phyloP scores from a whole-genome alignment of 2,888 invertebrate species.

The Catocala nupta region DNA sequence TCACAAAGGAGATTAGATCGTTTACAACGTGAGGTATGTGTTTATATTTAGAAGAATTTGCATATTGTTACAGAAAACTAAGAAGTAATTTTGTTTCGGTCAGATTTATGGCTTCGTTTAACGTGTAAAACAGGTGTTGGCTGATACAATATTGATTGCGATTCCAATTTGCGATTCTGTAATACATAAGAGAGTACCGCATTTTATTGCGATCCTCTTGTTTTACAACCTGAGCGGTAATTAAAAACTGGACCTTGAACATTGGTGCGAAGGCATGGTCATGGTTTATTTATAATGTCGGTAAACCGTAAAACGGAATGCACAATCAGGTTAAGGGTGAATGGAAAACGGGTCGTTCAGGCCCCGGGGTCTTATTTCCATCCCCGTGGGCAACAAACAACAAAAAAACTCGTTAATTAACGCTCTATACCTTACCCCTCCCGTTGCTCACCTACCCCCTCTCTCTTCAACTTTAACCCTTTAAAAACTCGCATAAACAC shows the following conservation, averaged over 20 bases:
- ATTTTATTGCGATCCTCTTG: slow-evolving; percentile 44
- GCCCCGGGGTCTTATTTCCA: slow-evolving; percentile 43
- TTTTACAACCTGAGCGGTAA: slow-evolving; percentile 43
- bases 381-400: slow-evolving; percentile 41
- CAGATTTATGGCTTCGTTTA: slow-evolving; percentile 26
- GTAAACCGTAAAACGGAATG: slow-evolving; percentile 46
- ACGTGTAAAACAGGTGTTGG: slow-evolving; percentile 36
- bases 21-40: background rate
- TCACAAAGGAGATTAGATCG: slow-evolving; percentile 8
- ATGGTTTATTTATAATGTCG: slow-evolving; percentile 50
- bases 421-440: slow-evolving; percentile 33
- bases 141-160: slow-evolving; percentile 44
- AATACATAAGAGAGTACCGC: slow-evolving; percentile 41
- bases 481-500: slow-evolving; percentile 54
- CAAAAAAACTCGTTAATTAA: slow-evolving; percentile 54
- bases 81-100: slow-evolving; percentile 4
- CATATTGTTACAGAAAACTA: slow-evolving; percentile 3
- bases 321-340: slow-evolving; percentile 52
- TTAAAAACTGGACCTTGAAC: slow-evolving; percentile 47
- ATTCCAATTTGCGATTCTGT: slow-evolving; percentile 41
- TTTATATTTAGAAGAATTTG: slow-evolving; percentile 4
- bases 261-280: slow-evolving; percentile 24
- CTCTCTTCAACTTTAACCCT: slow-evolving; percentile 44
- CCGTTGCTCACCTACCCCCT: slow-evolving; percentile 13
- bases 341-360: slow-evolving; percentile 40